A percentile compares a stretch with the other conserved stretches of the same genome.
These are phyloP conservation scores for Lydus trimaculatus DNA, from an alignment of 2,888 invertebrate species.

Conservation along the genomic window DNA sequence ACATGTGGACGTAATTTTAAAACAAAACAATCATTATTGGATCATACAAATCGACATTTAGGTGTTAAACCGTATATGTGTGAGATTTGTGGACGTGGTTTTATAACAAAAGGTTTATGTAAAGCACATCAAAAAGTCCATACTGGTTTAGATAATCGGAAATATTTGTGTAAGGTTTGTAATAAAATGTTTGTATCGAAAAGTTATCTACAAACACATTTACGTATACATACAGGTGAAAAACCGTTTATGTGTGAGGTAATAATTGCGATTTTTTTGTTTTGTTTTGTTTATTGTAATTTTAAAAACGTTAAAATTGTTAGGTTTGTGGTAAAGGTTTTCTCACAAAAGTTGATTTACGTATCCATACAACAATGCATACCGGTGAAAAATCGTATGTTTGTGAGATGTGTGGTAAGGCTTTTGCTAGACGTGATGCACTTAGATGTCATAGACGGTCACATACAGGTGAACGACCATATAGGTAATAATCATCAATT, in stretches of 20 bases:
- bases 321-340: conserved; percentile 67
- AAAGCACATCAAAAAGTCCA: conserved; percentile 68
- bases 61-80: conserved; percentile 68
- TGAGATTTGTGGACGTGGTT: conserved; percentile 66
- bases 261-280: conserved; percentile 15
- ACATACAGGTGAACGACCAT: conserved; percentile 67
- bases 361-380: conserved; percentile 69
- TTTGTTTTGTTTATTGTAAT: conserved; percentile 16
- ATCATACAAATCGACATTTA: conserved; percentile 68
- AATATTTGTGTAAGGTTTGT: conserved; percentile 67
- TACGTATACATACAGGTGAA: conserved; percentile 67
- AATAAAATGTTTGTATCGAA: conserved; percentile 69
- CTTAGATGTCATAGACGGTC: conserved; percentile 66
- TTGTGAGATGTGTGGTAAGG: conserved; percentile 69
- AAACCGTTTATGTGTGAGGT: conserved; percentile 69
- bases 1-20: conserved; percentile 68
- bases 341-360: conserved; percentile 66
- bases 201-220: conserved; percentile 67
- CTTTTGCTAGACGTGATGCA: conserved; percentile 68
- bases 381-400: conserved; percentile 69
- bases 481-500: conserved; percentile 53
- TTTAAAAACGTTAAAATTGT: background rate
- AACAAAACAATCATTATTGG: conserved; percentile 67
- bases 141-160: conserved; percentile 66
- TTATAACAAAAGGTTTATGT: conserved; percentile 68